Percentiles rank a stretch among this genome's conserved stretches.
phyloP scores from a whole-genome alignment of 1,140 invertebrate genomes.

The Trypoxylus dichotomus region DNA sequence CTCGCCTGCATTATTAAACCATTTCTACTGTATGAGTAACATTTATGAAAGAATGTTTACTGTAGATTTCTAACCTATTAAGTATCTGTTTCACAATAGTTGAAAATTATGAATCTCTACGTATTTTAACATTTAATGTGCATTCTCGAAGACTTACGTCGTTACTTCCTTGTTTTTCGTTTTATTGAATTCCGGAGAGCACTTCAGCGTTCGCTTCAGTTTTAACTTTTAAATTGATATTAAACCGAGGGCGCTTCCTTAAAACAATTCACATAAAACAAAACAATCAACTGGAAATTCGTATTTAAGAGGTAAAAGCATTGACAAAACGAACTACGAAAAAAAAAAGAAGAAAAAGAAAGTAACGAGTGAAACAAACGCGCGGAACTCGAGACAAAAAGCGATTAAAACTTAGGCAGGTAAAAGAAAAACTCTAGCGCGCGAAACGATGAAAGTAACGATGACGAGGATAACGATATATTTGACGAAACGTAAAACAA shows the following conservation, averaged over 20 bases:
- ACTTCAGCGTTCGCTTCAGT: not conserved
- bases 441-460: not conserved
- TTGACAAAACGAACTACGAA: not conserved
- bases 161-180: too few species aligned
- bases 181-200: not conserved
- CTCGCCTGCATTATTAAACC: too few species aligned
- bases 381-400: not conserved
- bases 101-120: too few species aligned
- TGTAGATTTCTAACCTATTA: too few species aligned
- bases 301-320: not conserved
- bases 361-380: not conserved
- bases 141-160: too few species aligned
- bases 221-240: not conserved
- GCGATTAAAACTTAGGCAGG: not conserved
- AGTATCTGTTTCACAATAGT: too few species aligned
- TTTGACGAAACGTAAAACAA: slow-evolving; percentile 7
- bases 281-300: not conserved
- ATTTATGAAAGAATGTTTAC: too few species aligned
- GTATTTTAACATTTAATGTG: too few species aligned
- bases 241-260: not conserved
- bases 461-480: not conserved
- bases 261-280: not conserved
- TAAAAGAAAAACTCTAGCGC: not conserved
- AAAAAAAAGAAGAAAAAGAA: not conserved
- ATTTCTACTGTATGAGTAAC: too few species aligned